Evolutionary conservation across 2,888 invertebrate species (phyloP), one percentile per base, ranked within the genome.

Genomic region (Lithophane leautieri): DNA sequence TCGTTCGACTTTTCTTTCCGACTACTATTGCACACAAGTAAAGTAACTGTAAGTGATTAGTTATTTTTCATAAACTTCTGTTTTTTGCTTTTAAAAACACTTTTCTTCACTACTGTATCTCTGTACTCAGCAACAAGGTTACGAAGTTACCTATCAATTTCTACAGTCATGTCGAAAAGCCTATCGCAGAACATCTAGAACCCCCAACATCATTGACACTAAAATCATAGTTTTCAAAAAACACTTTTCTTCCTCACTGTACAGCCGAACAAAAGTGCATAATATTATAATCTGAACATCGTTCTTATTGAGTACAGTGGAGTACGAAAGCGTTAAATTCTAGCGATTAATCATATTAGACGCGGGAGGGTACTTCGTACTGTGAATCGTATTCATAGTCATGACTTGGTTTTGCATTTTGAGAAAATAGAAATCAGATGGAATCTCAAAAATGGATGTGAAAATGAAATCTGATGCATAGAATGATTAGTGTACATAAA

Each of bases 331-430:
- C 93, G 91, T 89, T 86, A 90, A 91, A 91, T 91, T 90, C 88
- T 86, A 79, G 82, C 89, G 91, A 94, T 93, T 93, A 91, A 91
- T 92, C 91, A 91, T 88, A 87, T 89, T 89, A 86, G 88, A 88
- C 86, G 87, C 86, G 88, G 72, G 63, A 70, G 80, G 84, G 73
- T 76, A 52, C 54, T 8, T 68, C 16, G n/a, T 73, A 54, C 50
- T 60, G 42, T 52, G 60, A 14, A 28, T 12, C 47, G 70, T 83
- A 88, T 87, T 85, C 71, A 81, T 83, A 86, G 86, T 78, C 75
- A 16, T n/a, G 60, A n/a, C 6, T 28, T 66, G 4, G 16, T 22
- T 11, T 14, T 22, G 54, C 3, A 28, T 58, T 58, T 34, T 6
- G 19, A 2, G 66, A 54, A 66, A 52, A 14, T 14, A 52, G 28